phyloP scores from a whole-genome alignment of 1,140 invertebrate genomes.

The Leptonema lineaticorne region DNA sequence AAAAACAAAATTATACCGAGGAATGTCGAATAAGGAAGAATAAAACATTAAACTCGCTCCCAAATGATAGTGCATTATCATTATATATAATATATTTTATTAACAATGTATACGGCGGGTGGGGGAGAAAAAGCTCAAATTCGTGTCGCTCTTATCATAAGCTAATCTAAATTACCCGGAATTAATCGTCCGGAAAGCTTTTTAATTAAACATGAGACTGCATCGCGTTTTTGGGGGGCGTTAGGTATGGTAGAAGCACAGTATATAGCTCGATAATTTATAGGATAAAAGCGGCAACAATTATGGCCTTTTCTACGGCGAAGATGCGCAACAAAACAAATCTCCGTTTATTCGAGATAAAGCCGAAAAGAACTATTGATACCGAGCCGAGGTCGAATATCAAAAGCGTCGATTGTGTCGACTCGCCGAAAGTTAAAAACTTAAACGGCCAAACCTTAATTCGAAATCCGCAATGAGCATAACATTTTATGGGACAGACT shows the following conservation, averaged over 20 bases:
- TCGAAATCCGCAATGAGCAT: not conserved
- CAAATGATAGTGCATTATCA: not conserved
- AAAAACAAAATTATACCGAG: not conserved
- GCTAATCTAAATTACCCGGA: conserved; percentile 11
- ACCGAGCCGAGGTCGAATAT: not conserved
- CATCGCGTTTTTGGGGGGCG: too few relatives aligned
- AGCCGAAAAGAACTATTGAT: not conserved
- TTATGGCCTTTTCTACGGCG: not conserved
- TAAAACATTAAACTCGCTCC: conserved; percentile 4
- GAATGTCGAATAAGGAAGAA: not conserved
- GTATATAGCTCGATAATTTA: conserved; percentile 1
- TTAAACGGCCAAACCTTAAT: too few relatives aligned
- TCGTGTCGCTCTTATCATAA: conserved; percentile 15
- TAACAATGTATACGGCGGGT: too few relatives aligned
- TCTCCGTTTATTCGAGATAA: not conserved
- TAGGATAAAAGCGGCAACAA: not conserved
- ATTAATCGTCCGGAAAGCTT: conserved; percentile 8
- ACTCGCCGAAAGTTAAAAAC: too few relatives aligned
- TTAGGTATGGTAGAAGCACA: too few relatives aligned
- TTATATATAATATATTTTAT: too few relatives aligned
- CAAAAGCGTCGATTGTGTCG: too few relatives aligned
- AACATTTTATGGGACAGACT: too few relatives aligned
- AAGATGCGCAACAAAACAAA: not conserved
- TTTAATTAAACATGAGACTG: conserved; percentile 12
- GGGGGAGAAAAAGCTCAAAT: conserved; percentile 1